A percentile compares a stretch with the other conserved stretches of the same genome.
phyloP scores from a whole-genome alignment of 2,888 invertebrate genomes.

The Drosophila merina region DNA sequence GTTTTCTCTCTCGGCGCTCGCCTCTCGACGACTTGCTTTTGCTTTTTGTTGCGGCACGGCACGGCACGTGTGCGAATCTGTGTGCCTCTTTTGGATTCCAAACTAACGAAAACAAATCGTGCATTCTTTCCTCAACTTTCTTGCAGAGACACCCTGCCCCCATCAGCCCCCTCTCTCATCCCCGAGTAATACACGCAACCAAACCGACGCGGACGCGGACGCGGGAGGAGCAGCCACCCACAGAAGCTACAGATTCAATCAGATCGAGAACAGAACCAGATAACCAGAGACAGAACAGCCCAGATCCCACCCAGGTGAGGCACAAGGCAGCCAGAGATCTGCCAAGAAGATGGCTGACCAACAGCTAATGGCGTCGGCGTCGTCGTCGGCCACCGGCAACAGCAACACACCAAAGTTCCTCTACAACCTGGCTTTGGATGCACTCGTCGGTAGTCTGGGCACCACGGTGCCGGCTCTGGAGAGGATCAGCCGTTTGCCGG shows the following conservation, averaged over 20 bases:
- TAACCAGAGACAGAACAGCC: too few relatives aligned
- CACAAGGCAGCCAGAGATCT: not conserved
- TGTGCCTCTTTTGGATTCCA: not conserved
- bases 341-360: conserved; percentile 39
- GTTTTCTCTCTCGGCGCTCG: not conserved
- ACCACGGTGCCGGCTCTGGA: conserved; percentile 80
- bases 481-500: conserved; percentile 78
- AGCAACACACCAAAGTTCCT: conserved; percentile 72
- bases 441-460: conserved; percentile 80
- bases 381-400: conserved; percentile 50
- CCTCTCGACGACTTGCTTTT: not conserved
- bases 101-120: not conserved
- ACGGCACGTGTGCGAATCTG: not conserved
- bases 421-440: conserved; percentile 77
- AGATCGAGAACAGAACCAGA: too few relatives aligned
- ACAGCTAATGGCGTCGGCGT: conserved; percentile 23
- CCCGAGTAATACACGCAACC: not conserved
- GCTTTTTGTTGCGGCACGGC: not conserved
- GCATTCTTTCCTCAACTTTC: not conserved
- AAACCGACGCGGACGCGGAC: too few relatives aligned
- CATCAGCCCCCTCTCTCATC: not conserved
- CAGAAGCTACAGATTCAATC: not conserved
- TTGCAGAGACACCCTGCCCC: conserved; percentile 2
- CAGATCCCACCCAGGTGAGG: too few relatives aligned
- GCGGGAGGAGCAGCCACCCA: not conserved